Percentiles rank a stretch among this genome's conserved stretches.
Evolutionary conservation across 2,888 invertebrate species (phyloP).

Genomic region (Conchocele bisecta): DNA sequence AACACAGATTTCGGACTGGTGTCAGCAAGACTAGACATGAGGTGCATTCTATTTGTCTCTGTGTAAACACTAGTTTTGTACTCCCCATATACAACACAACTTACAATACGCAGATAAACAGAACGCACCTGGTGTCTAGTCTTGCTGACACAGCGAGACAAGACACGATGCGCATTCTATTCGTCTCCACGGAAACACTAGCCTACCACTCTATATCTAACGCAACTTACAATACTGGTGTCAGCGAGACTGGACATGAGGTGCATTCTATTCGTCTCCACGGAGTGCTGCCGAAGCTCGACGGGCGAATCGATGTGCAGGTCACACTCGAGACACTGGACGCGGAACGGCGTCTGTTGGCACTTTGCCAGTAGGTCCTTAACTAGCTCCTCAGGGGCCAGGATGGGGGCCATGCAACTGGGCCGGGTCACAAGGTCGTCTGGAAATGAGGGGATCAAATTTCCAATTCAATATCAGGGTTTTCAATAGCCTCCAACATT

Average conservation of each 20-base stretch:
- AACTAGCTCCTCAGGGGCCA: slow-evolving; percentile 33
- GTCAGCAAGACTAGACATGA: slow-evolving; percentile 36
- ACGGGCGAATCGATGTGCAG: slow-evolving; percentile 25
- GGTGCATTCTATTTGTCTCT: slow-evolving; percentile 48
- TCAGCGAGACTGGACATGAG: slow-evolving; percentile 34
- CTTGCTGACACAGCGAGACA: too few species aligned
- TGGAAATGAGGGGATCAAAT: neutral
- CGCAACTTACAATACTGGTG: slow-evolving; percentile 39
- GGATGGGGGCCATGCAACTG: slow-evolving; percentile 22
- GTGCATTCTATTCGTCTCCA: slow-evolving; percentile 46
- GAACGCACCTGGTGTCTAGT: too few species aligned
- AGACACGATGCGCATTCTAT: too few species aligned
- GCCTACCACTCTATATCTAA: too few species aligned
- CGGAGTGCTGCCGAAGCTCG: slow-evolving; percentile 25
- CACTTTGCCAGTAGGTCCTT: slow-evolving; percentile 32
- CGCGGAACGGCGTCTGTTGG: slow-evolving; percentile 12
- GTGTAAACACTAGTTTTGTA: too few species aligned
- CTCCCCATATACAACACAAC: too few species aligned
- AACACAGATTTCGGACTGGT: too few species aligned
- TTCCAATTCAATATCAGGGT: too few species aligned
- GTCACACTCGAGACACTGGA: slow-evolving; percentile 50
- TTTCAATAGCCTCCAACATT: too few species aligned
- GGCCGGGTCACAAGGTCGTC: slow-evolving; percentile 5
- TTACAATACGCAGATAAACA: too few species aligned
- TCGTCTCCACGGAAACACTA: too few species aligned